Conservation (phyloP, 2,113 vertebrate genomes). For the Periophthalmus modestus region DNA sequence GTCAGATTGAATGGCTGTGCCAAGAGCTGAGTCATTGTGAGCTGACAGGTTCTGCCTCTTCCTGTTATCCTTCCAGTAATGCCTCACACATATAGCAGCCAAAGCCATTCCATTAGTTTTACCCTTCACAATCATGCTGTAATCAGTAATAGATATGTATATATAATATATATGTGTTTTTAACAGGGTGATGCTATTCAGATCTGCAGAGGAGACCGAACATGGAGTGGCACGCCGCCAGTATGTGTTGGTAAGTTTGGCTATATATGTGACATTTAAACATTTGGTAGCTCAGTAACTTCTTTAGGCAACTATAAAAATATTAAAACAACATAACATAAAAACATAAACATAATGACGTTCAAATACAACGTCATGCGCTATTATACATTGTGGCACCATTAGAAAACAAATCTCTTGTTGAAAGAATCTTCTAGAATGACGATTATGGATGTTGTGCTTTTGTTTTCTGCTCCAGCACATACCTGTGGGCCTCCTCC, state of each 20-base stretch:
- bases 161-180: conserved; percentile 1
- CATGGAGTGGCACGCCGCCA: conserved; percentile 86
- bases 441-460: not conserved
- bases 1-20: not conserved
- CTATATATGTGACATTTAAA: conserved; percentile 2
- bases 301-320: not conserved
- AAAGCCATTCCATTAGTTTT: not conserved
- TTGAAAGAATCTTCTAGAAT: not conserved
- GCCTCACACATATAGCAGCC: not conserved
- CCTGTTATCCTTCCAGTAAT: not conserved
- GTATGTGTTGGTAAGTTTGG: conserved; percentile 84
- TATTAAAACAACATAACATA: too few species aligned
- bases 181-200: conserved; percentile 83
- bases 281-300: not conserved
- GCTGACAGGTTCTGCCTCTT: conserved; percentile 3
- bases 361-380: too few species aligned
- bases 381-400: not conserved
- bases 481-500: conserved; percentile 87
- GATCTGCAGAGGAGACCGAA: conserved; percentile 82
- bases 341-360: too few species aligned
- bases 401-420: not conserved
- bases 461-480: conserved; percentile 35
- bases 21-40: conserved; percentile 44
- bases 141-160: not conserved
- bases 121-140: not conserved